Evolutionary conservation across 2,888 invertebrate species (phyloP).

Genomic region (Diaprepes abbreviatus): DNA sequence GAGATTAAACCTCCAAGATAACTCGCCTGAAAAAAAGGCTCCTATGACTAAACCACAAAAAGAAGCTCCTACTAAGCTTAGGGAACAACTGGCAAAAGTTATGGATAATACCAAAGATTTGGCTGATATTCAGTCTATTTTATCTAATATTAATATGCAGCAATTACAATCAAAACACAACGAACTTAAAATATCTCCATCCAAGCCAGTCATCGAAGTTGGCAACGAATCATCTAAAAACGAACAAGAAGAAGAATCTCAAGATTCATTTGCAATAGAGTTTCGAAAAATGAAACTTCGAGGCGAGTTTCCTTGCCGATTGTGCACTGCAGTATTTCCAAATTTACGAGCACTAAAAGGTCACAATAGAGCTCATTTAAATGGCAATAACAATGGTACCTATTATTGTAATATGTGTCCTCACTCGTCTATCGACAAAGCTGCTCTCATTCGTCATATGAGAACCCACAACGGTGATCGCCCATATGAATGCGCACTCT

Average conservation of each 20-base stretch:
- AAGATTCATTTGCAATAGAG: conserved; percentile 87
- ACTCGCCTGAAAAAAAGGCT: conserved; percentile 68
- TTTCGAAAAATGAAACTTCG: conserved; percentile 91
- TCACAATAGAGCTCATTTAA: conserved; percentile 88
- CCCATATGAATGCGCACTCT: conserved; percentile 94
- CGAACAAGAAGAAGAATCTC: conserved; percentile 80
- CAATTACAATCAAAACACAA: conserved; percentile 69
- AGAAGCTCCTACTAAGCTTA: conserved; percentile 55
- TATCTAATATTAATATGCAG: conserved; percentile 82
- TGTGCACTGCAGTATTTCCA: conserved; percentile 90
- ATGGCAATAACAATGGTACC: conserved; percentile 80
- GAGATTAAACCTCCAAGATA: conserved; percentile 82
- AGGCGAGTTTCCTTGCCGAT: conserved; percentile 90
- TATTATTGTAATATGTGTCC: conserved; percentile 95
- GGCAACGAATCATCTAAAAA: conserved; percentile 60
- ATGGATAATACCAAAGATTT: conserved; percentile 79
- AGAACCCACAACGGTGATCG: conserved; percentile 95
- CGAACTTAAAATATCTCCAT: conserved; percentile 46
- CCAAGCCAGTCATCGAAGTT: conserved; percentile 46
- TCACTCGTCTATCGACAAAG: conserved; percentile 90
- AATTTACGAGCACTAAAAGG: conserved; percentile 92
- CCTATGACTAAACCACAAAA: conserved; percentile 21
- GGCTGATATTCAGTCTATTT: conserved; percentile 88
- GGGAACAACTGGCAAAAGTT: conserved; percentile 58
- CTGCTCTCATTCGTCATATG: conserved; percentile 91